Conservation (phyloP, 2,113 vertebrate species). For the Nibea coibor region DNA sequence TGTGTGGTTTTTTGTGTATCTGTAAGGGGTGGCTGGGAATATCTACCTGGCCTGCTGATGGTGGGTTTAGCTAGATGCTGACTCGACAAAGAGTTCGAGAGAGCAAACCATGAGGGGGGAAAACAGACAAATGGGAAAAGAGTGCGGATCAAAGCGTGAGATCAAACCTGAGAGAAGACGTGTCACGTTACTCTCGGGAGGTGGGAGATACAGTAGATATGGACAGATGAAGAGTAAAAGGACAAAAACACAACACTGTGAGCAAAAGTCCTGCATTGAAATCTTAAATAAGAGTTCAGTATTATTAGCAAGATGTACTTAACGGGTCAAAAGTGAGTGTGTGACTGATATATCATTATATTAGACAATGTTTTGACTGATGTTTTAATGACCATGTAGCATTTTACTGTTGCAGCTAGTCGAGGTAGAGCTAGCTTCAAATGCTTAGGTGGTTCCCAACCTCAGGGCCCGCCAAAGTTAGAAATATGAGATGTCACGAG, state of each 20-base stretch:
- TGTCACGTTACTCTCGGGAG: not conserved
- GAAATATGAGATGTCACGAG: too few relatives aligned
- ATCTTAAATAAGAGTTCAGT: not conserved
- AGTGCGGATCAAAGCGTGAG: slow-evolving; percentile 18
- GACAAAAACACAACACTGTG: not conserved
- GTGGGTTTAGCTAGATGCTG: slow-evolving; percentile 55
- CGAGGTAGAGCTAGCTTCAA: not conserved
- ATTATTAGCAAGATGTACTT: not conserved
- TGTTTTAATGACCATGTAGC: too few relatives aligned
- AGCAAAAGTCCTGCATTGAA: not conserved
- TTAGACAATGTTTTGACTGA: not conserved
- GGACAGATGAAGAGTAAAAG: not conserved
- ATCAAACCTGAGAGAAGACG: slow-evolving; percentile 11
- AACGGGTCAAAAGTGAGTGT: not conserved
- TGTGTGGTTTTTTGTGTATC: slow-evolving; percentile 21
- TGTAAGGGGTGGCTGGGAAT: slow-evolving; percentile 34
- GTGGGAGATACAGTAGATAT: not conserved
- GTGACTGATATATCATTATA: not conserved
- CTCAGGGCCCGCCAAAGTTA: too few relatives aligned
- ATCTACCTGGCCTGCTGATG: slow-evolving; percentile 22
- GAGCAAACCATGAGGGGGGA: slow-evolving; percentile 1
- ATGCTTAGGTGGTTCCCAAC: not conserved
- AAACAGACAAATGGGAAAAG: slow-evolving; percentile 34
- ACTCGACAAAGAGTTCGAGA: slow-evolving; percentile 35
- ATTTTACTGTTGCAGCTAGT: not conserved